A percentile compares a stretch with the other conserved stretches of the same genome.
Evolutionary conservation across 2,797 vertebrate genomes (phyloP).

Genomic region (Pogoniulus pusillus): DNA sequence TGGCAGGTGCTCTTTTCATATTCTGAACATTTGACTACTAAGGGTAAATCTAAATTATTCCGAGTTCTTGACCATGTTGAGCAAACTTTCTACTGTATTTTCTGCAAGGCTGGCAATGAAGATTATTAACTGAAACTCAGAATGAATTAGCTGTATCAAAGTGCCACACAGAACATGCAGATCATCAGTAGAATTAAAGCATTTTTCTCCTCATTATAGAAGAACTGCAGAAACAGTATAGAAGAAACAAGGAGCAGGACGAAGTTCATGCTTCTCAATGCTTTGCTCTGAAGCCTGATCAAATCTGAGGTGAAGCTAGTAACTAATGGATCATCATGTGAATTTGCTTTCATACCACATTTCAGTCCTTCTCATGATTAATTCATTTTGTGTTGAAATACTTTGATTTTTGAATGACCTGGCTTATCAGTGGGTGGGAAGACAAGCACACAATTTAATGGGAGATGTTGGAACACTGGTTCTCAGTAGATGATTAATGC

Average conservation of each 20-base stretch:
- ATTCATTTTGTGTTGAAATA: slow-evolving; percentile 24
- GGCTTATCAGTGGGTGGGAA: not conserved
- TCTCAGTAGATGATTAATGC: not conserved
- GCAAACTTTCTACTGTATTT: not conserved
- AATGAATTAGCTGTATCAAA: not conserved
- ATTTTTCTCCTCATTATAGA: not conserved
- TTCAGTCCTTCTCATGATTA: not conserved
- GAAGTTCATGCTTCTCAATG: not conserved
- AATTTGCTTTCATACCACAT: not conserved
- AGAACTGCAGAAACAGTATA: not conserved
- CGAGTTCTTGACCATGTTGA: not conserved
- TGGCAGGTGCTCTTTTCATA: not conserved
- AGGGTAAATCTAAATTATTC: not conserved
- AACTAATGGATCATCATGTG: not conserved
- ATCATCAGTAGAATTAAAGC: not conserved
- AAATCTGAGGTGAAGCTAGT: not conserved
- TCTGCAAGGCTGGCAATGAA: not conserved
- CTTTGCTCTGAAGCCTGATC: not conserved
- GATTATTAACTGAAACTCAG: not conserved
- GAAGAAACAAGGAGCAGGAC: not conserved
- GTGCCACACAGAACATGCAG: not conserved
- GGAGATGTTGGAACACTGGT: not conserved
- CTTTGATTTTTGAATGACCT: not conserved
- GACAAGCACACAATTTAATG: not conserved
- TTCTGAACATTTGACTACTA: not conserved